Conservation (phyloP, 2,113 vertebrate species). For the Gnathonemus echidnorhynchus region DNA sequence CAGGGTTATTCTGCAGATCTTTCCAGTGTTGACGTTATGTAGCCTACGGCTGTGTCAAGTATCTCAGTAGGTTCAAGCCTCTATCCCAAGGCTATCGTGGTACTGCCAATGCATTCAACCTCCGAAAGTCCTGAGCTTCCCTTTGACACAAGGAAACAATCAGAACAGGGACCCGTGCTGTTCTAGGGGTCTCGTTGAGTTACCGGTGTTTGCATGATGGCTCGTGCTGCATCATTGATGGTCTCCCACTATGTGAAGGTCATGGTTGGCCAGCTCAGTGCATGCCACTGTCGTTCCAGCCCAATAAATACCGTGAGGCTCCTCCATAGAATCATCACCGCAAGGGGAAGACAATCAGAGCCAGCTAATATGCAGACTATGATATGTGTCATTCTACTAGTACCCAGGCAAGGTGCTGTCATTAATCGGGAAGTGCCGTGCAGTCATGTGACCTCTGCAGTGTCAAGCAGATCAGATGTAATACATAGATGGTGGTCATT, state of each 20-base stretch:
- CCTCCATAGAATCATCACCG: slow-evolving; percentile 42
- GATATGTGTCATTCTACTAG: slow-evolving; percentile 41
- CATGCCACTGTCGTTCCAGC: background rate
- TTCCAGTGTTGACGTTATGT: background rate
- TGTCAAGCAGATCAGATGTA: slow-evolving; percentile 10
- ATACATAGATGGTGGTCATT: background rate
- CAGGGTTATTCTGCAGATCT: background rate
- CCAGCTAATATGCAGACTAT: slow-evolving; percentile 51
- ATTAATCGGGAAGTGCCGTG: slow-evolving; percentile 33
- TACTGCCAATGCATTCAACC: background rate
- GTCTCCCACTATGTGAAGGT: background rate
- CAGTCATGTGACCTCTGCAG: slow-evolving; percentile 34
- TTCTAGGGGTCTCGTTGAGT: background rate
- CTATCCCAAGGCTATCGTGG: background rate
- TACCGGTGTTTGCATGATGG: background rate
- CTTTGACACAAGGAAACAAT: background rate
- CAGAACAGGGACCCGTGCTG: background rate
- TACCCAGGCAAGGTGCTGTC: slow-evolving; percentile 37
- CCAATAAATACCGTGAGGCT: slow-evolving; percentile 46
- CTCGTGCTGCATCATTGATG: background rate
- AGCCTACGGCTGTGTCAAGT: background rate
- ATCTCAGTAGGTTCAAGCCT: background rate
- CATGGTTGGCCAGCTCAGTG: slow-evolving; percentile 45
- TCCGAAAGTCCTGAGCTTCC: background rate
- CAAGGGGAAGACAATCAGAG: slow-evolving; percentile 35